Conservation (phyloP, 1,140 invertebrate species). For the Pseudomyrmex sp. region DNA sequence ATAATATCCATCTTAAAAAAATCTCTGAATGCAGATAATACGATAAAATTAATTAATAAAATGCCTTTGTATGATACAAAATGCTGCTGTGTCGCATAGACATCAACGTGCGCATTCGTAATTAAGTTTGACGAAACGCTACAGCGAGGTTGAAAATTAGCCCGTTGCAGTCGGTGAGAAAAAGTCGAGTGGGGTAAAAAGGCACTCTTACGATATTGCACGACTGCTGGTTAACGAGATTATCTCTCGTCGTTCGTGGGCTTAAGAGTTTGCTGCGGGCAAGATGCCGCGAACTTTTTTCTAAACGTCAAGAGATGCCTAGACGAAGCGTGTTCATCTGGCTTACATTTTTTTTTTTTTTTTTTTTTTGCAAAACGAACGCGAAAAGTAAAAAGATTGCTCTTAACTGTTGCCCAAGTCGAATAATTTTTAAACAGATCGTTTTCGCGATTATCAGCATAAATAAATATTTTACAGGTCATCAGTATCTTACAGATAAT, state of each 20-base stretch:
- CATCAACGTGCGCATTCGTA: conserved; percentile 70
- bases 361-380: not conserved
- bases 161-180: conserved; percentile 24
- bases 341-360: not conserved
- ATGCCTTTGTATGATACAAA: not conserved
- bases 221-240: conserved; percentile 72
- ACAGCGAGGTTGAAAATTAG: conserved; percentile 65
- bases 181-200: conserved; percentile 70
- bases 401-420: not conserved
- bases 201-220: conserved; percentile 64
- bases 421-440: conserved; percentile 4
- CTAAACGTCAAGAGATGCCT: conserved; percentile 5
- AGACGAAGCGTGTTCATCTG: conserved; percentile 15
- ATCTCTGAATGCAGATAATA: not conserved
- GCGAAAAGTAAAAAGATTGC: not conserved
- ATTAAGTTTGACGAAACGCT: conserved; percentile 74
- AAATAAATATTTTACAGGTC: not conserved
- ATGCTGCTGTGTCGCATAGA: conserved; percentile 24
- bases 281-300: conserved; percentile 18
- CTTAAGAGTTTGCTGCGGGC: conserved; percentile 33
- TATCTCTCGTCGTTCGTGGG: conserved; percentile 63
- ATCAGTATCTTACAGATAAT: not conserved
- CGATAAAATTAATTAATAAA: conserved; percentile 8
- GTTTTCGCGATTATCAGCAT: not conserved
- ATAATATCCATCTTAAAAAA: not conserved